Evolutionary conservation across 2,113 vertebrate genomes (phyloP), one percentile per base, ranked within the genome.

Genomic region (Dascyllus trimaculatus): DNA sequence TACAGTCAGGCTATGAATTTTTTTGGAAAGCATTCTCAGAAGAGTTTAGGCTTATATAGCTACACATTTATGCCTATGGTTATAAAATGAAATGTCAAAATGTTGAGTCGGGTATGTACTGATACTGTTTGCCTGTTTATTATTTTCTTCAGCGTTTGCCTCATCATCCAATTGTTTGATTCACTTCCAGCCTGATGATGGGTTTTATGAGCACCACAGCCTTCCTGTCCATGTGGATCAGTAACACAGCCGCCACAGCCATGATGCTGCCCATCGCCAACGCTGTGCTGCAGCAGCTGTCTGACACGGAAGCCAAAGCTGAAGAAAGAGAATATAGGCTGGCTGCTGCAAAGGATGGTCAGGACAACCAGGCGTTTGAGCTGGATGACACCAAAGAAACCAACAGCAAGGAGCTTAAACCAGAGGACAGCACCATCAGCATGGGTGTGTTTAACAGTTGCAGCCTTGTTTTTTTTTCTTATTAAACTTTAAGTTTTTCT

Each of bases 141-240:
- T 29, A 35, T 8, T 35, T 35, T 35, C 46, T 35, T 49, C 15
- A 26, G 11, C 11, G 17, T 29, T 60, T 10, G 22, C 15, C 13
- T 62, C 5, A 69, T 53, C 6, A 15, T 75, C 19, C 61, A 21
- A 49, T 46, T 18, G 11, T 38, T 59, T 59, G 4, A 32, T 65
- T 54, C 64, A 18, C 25, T 25, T 58, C 43, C 75, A 98, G 97
- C 0, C 93, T 98, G 11, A 89, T 97, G 84, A 89, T 96, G 76
- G 96, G 97, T 22, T 97, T 98, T 93, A 97, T 98, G 97, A 0
- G 32, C 0, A 95, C 96, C 83, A 97, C 96, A 0, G 96, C 96
- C 29, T 97, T 98, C 89, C 92, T 98, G 77, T 98, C 96, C 3
- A 97, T 98, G 96, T 98, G 96, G 97, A 97, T 97, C 90, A 97